Evolutionary conservation across 2,888 invertebrate species (phyloP).

Genomic region (Chaetogeoica ovagalla): DNA sequence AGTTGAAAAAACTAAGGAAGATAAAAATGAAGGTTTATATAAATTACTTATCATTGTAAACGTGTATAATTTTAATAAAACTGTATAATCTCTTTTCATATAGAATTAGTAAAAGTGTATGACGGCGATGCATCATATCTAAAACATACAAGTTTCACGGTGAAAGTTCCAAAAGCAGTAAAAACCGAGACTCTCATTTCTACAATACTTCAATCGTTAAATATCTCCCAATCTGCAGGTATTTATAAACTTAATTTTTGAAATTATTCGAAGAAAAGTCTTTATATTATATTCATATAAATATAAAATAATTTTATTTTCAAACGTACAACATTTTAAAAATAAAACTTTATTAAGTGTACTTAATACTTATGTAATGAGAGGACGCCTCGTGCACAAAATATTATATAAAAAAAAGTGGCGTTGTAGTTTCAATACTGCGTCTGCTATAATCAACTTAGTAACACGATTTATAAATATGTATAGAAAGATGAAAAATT

Average conservation of each 20-base stretch:
- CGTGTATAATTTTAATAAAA: not conserved
- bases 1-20: constrained; percentile 76
- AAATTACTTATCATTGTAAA: not conserved
- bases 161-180: constrained; percentile 48
- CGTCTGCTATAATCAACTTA: no score
- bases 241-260: constrained; percentile 4
- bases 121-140: constrained; percentile 94
- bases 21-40: constrained; percentile 84
- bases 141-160: constrained; percentile 48
- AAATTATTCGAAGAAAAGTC: not conserved
- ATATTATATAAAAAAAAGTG: no score
- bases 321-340: no score
- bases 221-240: constrained; percentile 50
- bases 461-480: no score
- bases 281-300: not conserved
- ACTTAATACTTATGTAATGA: no score
- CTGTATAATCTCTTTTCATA: constrained; percentile 56
- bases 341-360: no score
- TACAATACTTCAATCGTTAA: constrained; percentile 50
- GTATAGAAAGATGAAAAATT: no score
- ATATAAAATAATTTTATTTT: not conserved
- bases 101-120: constrained; percentile 94
- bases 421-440: no score
- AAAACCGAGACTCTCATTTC: constrained; percentile 48
- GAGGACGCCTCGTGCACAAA: no score